phyloP scores from a whole-genome alignment of 2,113 vertebrate species.

The Macquaria australasica region DNA sequence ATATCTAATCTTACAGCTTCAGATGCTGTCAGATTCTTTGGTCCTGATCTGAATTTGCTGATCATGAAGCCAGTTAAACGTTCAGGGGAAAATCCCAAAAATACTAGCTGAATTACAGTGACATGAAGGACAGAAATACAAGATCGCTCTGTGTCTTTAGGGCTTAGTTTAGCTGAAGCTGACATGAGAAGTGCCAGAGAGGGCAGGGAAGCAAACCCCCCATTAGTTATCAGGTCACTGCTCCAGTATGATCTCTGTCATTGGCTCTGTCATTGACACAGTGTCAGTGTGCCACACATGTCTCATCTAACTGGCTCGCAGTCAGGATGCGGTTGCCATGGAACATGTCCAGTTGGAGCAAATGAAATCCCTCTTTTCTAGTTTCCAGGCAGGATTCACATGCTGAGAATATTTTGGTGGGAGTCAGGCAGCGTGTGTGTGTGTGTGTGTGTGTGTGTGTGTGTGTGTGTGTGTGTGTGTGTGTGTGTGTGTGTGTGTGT shows the following conservation, averaged over 20 bases:
- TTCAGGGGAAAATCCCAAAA: not conserved
- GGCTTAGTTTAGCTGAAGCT: constrained; percentile 21
- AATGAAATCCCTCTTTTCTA: constrained; percentile 67
- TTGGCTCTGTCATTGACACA: too few relatives aligned
- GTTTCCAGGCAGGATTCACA: constrained; percentile 81
- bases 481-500: constrained; percentile 23
- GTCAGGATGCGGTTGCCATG: constrained; percentile 75
- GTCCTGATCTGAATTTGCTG: not conserved
- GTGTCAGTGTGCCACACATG: constrained; percentile 70
- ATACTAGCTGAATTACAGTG: not conserved
- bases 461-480: constrained; percentile 17
- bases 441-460: constrained; percentile 6
- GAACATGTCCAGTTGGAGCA: constrained; percentile 70
- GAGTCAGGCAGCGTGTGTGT: constrained; percentile 7
- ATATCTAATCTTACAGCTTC: not conserved
- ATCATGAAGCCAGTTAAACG: constrained; percentile 7
- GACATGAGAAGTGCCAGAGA: constrained; percentile 35
- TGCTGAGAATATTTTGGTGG: constrained; percentile 68
- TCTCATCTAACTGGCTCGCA: constrained; percentile 72
- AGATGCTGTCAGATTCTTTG: constrained; percentile 31
- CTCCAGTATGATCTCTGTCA: constrained; percentile 64
- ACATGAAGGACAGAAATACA: not conserved
- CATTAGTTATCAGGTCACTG: constrained; percentile 75
- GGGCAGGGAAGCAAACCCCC: constrained; percentile 24
- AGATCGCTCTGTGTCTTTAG: not conserved